These are phyloP conservation scores for Drosophila pachea DNA, from an alignment of 1,140 invertebrate genomes.

Conservation along the genomic window DNA sequence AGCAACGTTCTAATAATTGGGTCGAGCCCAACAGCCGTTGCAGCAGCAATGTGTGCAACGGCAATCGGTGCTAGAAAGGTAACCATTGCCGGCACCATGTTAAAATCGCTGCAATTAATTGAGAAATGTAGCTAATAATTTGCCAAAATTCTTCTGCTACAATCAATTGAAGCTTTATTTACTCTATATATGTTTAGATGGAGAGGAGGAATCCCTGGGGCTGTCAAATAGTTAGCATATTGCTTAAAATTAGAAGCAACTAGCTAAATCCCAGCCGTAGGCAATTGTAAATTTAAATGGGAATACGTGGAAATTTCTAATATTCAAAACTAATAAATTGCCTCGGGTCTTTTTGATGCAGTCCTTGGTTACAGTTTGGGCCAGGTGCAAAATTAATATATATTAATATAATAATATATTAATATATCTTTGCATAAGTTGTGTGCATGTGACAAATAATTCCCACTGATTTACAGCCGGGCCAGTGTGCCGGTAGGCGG, in stretches of 20 bases:
- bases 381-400: slow-evolving; percentile 70
- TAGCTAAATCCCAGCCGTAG: slow-evolving; percentile 23
- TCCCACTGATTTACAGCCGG: slow-evolving; percentile 63
- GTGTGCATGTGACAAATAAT: slow-evolving; percentile 67
- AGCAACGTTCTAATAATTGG: slow-evolving; percentile 68
- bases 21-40: slow-evolving; percentile 49
- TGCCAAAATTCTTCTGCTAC: too few relatives aligned
- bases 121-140: neutral
- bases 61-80: slow-evolving; percentile 64
- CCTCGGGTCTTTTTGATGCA: slow-evolving; percentile 49
- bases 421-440: slow-evolving; percentile 53
- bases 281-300: slow-evolving; percentile 36
- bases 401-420: too few relatives aligned
- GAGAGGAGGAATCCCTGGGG: neutral
- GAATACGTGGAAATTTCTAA: slow-evolving; percentile 10
- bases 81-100: slow-evolving; percentile 43
- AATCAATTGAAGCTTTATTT: too few relatives aligned
- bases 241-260: slow-evolving; percentile 49
- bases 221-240: slow-evolving; percentile 41
- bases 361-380: slow-evolving; percentile 57
- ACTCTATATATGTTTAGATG: neutral
- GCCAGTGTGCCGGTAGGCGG: neutral
- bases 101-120: slow-evolving; percentile 29
- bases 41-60: slow-evolving; percentile 56
- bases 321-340: slow-evolving; percentile 50